Base-by-base conservation (phyloP, 2,113 vertebrate genomes). In the Epinephelus moara region DNA sequence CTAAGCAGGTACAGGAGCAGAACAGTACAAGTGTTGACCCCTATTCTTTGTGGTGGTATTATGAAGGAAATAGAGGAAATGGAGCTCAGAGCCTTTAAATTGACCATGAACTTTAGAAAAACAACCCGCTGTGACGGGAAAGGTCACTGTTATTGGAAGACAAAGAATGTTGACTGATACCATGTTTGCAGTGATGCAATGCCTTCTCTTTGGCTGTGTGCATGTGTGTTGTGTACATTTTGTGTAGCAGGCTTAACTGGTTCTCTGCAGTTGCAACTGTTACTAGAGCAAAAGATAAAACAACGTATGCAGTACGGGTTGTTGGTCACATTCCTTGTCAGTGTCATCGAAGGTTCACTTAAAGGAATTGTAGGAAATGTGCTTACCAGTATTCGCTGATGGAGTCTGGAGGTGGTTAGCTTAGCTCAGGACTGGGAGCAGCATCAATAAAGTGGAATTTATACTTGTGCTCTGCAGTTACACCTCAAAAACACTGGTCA, bases 11-110 rank as follows among this genome's bases (percentile, higher is more conserved):
- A 80, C 75, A 78, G 79, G 15, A 86, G 68, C 6, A 84, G 59
- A 78, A 69, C 81, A 62, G 53, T n/a, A 27, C 79, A 73, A 81
- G 80, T 60, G 90, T 70, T 81, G 86, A 92, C 91, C 86, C 64
- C 81, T 25, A 81, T 90, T 88, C 87, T 91, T 82, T 70, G 53
- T 60, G 4, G 23, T 60, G 70, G 59, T 71, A 61, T 86, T 72
- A 30, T 82, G 74, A 80, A 89, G 88, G 84, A 88, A 87, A 82
- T 17, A 15, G 81, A 88, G 85, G 85, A 88, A 91, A 85, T 80
- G 77, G 87, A 68, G 85, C 80, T 75, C 70, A 50, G 61, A 78
- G 83, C 30, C 76, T 83, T 89, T 85, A 88, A 94, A 92, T 88
- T 82, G 85, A 89, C 75, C 82, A 25, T 85, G 85, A 90, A 85